Evolutionary conservation across 2,797 vertebrate species (phyloP).

Genomic region (Poecilia picta): DNA sequence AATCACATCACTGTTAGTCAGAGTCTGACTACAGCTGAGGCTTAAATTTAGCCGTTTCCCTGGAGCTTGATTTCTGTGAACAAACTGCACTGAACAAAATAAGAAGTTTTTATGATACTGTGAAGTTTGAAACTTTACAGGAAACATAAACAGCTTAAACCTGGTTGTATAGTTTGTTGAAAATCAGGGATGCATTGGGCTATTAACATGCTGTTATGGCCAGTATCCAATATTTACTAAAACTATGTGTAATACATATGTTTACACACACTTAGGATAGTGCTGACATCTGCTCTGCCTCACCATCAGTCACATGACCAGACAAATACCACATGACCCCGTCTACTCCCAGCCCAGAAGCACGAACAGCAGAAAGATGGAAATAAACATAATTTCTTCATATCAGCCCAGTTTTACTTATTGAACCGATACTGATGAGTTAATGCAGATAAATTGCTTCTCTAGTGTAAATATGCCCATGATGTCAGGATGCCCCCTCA

Average conservation of each 20-base stretch:
- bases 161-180: not conserved
- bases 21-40: not conserved
- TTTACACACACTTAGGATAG: not conserved
- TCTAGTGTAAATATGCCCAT: not conserved
- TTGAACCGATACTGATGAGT: not conserved
- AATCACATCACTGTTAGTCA: conserved; percentile 26
- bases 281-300: not conserved
- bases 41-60: conserved; percentile 7
- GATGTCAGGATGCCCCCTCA: not conserved
- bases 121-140: not conserved
- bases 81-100: not conserved
- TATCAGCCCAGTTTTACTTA: not conserved
- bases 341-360: not conserved
- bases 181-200: not conserved
- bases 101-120: not conserved
- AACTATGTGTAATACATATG: not conserved
- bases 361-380: not conserved
- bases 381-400: not conserved
- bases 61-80: not conserved
- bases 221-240: not conserved
- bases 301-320: not conserved
- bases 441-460: not conserved
- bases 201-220: not conserved
- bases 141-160: not conserved
- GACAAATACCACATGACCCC: not conserved